Evolutionary conservation across 1,140 invertebrate species (phyloP).

Genomic region (Euwallacea fornicatus): DNA sequence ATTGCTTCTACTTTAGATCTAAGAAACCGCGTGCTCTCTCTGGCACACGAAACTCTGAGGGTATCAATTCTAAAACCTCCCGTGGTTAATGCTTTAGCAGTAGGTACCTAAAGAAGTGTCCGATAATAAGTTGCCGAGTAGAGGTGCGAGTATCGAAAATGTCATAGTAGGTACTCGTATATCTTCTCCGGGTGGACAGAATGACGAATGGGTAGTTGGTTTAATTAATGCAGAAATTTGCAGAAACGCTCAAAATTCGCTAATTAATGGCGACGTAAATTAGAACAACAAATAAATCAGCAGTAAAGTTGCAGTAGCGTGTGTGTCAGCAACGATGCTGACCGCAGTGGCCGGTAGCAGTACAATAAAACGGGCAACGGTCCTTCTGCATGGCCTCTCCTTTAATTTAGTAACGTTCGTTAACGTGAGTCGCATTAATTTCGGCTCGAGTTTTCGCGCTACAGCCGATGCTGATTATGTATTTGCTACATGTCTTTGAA

Average conservation of each 20-base stretch:
- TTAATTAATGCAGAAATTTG: constrained; percentile 33
- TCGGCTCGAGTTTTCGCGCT: constrained; percentile 37
- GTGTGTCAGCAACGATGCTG: constrained; percentile 43
- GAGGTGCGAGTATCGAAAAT: no score
- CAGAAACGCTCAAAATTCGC: constrained; percentile 31
- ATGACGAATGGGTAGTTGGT: constrained; percentile 19
- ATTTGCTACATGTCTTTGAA: constrained; percentile 49
- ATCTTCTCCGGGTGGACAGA: not conserved
- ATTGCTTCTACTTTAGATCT: constrained; percentile 15
- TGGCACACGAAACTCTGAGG: no score
- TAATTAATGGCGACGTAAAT: constrained; percentile 36
- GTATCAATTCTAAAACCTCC: no score
- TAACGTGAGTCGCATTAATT: constrained; percentile 52
- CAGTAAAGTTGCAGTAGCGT: constrained; percentile 40
- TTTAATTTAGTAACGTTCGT: constrained; percentile 50
- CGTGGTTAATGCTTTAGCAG: no score
- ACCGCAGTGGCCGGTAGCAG: constrained; percentile 41
- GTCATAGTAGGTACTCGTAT: not conserved
- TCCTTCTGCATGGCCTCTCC: constrained; percentile 41
- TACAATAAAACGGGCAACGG: constrained; percentile 40
- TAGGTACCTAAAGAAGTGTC: no score
- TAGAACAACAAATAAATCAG: constrained; percentile 39
- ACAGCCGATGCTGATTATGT: constrained; percentile 48
- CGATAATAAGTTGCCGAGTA: no score
- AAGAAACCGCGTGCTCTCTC: not conserved